Evolutionary conservation across 2,113 vertebrate species (phyloP).

Genomic region (Oxyura jamaicensis): DNA sequence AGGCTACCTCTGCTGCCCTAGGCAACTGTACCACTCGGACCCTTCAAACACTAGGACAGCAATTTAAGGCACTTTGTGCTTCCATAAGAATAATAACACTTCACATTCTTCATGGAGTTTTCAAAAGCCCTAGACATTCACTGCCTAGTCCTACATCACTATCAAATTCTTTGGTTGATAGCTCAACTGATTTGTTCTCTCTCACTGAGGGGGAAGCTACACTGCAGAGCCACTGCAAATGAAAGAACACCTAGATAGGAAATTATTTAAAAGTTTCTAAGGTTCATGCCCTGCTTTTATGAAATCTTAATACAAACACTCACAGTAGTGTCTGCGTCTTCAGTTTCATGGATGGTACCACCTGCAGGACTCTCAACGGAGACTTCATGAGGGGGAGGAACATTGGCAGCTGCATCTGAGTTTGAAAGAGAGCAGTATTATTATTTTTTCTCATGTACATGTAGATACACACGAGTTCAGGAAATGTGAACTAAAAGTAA

Average conservation of each 20-base stretch:
- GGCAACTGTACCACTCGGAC: background rate
- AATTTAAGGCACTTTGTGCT: background rate
- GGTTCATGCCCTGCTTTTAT: background rate
- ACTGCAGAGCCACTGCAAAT: background rate
- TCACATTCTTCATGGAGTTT: background rate
- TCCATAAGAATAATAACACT: background rate
- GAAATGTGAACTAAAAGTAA: background rate
- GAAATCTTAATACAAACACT: background rate
- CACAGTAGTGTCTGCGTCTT: slow-evolving; percentile 62
- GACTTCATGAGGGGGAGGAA: slow-evolving; percentile 54
- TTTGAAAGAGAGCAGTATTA: background rate
- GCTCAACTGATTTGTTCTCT: background rate
- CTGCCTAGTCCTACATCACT: background rate
- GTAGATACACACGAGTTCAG: background rate
- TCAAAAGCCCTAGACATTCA: background rate
- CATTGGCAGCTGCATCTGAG: slow-evolving; percentile 70
- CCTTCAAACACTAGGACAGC: background rate
- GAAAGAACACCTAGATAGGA: background rate
- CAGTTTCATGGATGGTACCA: background rate
- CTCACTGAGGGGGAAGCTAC: background rate
- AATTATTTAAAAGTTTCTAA: background rate
- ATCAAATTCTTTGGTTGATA: background rate
- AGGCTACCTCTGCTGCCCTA: background rate
- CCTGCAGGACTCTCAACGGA: slow-evolving; percentile 33
- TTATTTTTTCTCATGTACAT: background rate